phyloP scores from a whole-genome alignment of 2,888 invertebrate species.

The Ormyrus pomaceus region DNA sequence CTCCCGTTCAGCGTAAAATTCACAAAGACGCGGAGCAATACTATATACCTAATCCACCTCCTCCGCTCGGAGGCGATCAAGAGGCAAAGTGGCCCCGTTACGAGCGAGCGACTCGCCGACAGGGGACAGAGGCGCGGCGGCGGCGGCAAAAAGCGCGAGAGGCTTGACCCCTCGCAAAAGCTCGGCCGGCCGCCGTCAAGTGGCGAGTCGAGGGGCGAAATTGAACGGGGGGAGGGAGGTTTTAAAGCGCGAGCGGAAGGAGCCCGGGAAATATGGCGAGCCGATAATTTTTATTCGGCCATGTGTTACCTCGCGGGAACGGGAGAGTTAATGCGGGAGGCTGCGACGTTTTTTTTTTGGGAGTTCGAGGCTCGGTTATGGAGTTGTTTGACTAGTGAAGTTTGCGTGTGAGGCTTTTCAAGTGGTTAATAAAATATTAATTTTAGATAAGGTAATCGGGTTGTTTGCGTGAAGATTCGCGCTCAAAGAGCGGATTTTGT shows the following conservation, averaged over 20 bases:
- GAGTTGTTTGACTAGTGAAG: too few relatives aligned
- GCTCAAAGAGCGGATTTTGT: neutral
- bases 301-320: constrained; percentile 15
- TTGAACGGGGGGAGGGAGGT: constrained; percentile 21
- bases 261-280: neutral
- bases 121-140: neutral
- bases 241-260: constrained; percentile 30
- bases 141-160: neutral
- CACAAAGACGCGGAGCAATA: too few relatives aligned
- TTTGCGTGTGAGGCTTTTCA: neutral
- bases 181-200: constrained; percentile 20
- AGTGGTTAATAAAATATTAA: neutral
- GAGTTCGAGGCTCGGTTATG: too few relatives aligned
- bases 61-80: too few relatives aligned
- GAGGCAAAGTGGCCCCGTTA: too few relatives aligned
- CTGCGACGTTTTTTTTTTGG: too few relatives aligned
- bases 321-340: neutral
- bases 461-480: neutral
- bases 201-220: constrained; percentile 21
- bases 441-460: neutral
- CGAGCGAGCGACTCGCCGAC: too few relatives aligned
- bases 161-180: constrained; percentile 41
- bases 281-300: constrained; percentile 36
- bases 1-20: too few relatives aligned
- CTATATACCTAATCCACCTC: too few relatives aligned